Evolutionary conservation across 2,797 vertebrate genomes (phyloP).

Genomic region (Menidia menidia): DNA sequence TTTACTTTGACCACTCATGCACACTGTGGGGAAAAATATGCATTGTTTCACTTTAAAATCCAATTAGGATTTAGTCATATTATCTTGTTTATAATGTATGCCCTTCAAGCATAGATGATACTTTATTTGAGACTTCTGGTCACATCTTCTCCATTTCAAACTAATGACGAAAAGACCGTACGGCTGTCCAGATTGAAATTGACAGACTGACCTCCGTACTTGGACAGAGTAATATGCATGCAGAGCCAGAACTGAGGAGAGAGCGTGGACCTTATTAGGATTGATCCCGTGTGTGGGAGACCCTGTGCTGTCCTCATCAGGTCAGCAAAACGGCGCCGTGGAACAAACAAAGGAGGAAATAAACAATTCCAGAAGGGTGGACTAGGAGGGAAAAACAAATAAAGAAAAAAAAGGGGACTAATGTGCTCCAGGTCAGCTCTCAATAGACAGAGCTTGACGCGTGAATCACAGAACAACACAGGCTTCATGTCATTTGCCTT

Average conservation of each 20-base stretch:
- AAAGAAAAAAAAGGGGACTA: background rate
- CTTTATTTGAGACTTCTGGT: background rate
- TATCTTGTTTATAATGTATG: background rate
- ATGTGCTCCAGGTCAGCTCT: constrained; percentile 36
- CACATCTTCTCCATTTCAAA: background rate
- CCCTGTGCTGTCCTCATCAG: background rate
- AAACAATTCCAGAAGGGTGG: background rate
- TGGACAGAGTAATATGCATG: background rate
- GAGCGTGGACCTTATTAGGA: background rate
- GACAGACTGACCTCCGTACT: background rate
- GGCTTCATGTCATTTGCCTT: constrained; percentile 68
- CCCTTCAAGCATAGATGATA: background rate
- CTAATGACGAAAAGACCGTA: background rate
- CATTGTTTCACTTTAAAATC: background rate
- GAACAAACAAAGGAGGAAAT: background rate
- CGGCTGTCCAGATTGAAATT: background rate
- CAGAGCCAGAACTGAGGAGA: background rate
- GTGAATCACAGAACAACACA: constrained; percentile 17
- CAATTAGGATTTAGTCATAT: background rate
- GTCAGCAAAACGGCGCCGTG: background rate
- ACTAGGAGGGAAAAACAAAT: constrained; percentile 5
- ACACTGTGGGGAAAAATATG: background rate
- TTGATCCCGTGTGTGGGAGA: background rate
- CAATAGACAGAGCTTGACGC: constrained; percentile 27
- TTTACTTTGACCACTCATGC: too few relatives aligned